These are phyloP conservation scores for Gisinianus flammeolus DNA, from an alignment of 2,888 invertebrate species.

Conservation along the genomic window DNA sequence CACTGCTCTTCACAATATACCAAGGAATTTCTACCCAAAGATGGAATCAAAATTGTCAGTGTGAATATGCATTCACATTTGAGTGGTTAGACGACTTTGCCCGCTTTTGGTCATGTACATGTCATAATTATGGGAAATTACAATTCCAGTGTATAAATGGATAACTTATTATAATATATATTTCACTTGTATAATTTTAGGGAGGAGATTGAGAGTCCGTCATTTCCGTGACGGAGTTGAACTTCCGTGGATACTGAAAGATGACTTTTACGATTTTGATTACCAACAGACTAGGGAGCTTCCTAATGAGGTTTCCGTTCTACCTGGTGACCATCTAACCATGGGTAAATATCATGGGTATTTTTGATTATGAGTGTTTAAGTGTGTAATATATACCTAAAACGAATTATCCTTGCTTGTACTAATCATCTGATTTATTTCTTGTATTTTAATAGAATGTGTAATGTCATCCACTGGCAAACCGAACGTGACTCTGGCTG, in stretches of 20 bases:
- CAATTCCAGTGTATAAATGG: background rate
- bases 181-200: background rate
- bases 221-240: slow-evolving; percentile 33
- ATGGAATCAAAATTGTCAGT: slow-evolving; percentile 81
- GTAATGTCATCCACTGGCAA: slow-evolving; percentile 21
- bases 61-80: slow-evolving; percentile 80
- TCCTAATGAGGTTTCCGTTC: slow-evolving; percentile 11
- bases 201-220: slow-evolving; percentile 20
- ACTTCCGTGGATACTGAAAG: slow-evolving; percentile 21
- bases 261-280: slow-evolving; percentile 31
- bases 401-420: background rate
- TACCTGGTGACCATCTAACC: slow-evolving; percentile 37
- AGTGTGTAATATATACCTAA: background rate
- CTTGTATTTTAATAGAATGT: slow-evolving; percentile 29
- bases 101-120: no score
- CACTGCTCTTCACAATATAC: slow-evolving; percentile 78
- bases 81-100: slow-evolving; percentile 67
- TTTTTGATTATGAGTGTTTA: background rate
- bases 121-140: no score
- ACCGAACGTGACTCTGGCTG: slow-evolving; percentile 65
- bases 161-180: background rate
- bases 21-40: slow-evolving; percentile 54
- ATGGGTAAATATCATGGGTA: slow-evolving; percentile 33
- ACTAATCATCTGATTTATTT: background rate
- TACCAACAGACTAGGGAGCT: slow-evolving; percentile 30